Base-by-base conservation (phyloP, 2,113 vertebrate species). In the human (Homo sapiens) region DNA sequence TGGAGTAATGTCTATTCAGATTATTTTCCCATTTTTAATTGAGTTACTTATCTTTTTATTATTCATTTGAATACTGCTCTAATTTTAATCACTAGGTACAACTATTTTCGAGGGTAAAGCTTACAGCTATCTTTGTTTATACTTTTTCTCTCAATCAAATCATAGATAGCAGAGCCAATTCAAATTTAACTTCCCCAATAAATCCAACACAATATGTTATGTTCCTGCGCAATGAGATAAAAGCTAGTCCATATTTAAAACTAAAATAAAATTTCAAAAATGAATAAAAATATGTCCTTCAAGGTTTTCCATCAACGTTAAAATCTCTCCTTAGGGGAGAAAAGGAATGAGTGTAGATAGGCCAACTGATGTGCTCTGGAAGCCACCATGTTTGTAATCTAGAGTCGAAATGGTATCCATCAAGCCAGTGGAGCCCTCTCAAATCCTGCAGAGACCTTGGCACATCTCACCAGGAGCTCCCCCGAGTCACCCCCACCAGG, bases 191-290 rank as follows among this genome's bases (percentile, higher is more conserved):
- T 68, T 73, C 35, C 38, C 35, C 18, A 75, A 10, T 81, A 90
- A 90, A 91, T 40, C 48, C 55, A 93, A 90, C 3, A 50, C 40
- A 52, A 22, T n/a, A 70, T 25, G 35, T 55, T n/a, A 70, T 25
- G 27, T 70, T 93, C 57, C 59, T 68, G 3, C 7, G 75, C 25
- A 76, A 82, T 57, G 50, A 90, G 52, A 61, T 20, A 88, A 72
- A 93, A 95, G 40, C 23, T 13, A 93, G 10, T 5, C 11, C 14
- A 45, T n/a, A 87, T 81, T 1, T 76, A 55, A 83, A 83, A 78
- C 81, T 40, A 8, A 75, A 96, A 83, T 79, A 80, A 94, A 61
- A 48, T 88, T 78, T 91, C 68, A 90, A 93, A 87, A 96, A 94
- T 76, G 61, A 90, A 78, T 76, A 82, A 76, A 89, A 93, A 57